Conservation (phyloP, 2,888 invertebrate species). For the Drosophila robusta region DNA sequence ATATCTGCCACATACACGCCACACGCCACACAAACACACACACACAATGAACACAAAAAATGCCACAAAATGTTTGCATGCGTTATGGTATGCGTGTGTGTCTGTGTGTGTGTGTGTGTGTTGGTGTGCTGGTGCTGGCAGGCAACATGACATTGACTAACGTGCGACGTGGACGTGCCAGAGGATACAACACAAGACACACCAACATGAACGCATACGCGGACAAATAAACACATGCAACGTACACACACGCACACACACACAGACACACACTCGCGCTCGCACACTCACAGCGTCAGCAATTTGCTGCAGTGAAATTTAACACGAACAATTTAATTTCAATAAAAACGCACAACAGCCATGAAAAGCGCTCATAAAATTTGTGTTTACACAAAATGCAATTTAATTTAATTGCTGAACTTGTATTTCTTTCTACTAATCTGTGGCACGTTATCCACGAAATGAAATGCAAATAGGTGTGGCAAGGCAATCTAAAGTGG, state of each 20-base stretch:
- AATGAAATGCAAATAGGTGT: constrained; percentile 52
- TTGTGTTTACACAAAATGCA: constrained; percentile 55
- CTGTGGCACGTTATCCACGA: constrained; percentile 44
- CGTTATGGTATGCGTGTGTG: constrained; percentile 12
- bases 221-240: constrained; percentile 14
- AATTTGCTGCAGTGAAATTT: constrained; percentile 68
- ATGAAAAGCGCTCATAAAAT: constrained; percentile 53
- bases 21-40: constrained; percentile 8
- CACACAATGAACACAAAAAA: constrained; percentile 14
- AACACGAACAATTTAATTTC: constrained; percentile 78
- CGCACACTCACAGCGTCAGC: constrained; percentile 23
- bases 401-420: constrained; percentile 67
- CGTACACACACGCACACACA: constrained; percentile 13
- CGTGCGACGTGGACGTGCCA: constrained; percentile 53
- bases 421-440: constrained; percentile 56
- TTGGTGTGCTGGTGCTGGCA: constrained; percentile 38
- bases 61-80: constrained; percentile 42
- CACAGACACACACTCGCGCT: constrained; percentile 11
- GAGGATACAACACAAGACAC: constrained; percentile 32
- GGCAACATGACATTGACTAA: constrained; percentile 61
- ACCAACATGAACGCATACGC: constrained; percentile 4
- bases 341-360: constrained; percentile 61
- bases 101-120: constrained; percentile 8
- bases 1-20: constrained; percentile 44
- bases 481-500: constrained; percentile 14